Conservation (phyloP, 2,113 vertebrate species). For the western clawed frog (Xenopus tropicalis) region DNA sequence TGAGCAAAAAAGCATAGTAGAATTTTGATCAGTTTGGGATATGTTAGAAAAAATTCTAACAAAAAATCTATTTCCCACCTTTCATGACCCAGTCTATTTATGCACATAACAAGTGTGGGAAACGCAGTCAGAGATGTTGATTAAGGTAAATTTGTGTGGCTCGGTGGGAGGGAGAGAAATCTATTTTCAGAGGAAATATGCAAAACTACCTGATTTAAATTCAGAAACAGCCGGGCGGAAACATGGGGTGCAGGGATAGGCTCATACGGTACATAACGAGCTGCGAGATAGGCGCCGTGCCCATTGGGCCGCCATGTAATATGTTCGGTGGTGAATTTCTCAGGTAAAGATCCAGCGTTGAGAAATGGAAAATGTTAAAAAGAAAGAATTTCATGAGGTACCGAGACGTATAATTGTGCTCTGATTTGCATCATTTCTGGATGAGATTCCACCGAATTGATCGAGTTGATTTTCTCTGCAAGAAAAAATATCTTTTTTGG, state of each 20-base stretch:
- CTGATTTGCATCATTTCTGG: too few species aligned
- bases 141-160: slow-evolving; percentile 43
- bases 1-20: neutral
- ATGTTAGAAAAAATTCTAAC: slow-evolving; percentile 12
- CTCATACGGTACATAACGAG: neutral
- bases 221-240: slow-evolving; percentile 26
- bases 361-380: too few species aligned
- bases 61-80: slow-evolving; percentile 33
- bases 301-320: neutral
- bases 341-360: too few species aligned
- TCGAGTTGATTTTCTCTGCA: too few species aligned
- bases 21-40: slow-evolving; percentile 32
- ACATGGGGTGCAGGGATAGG: slow-evolving; percentile 24
- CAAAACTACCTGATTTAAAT: slow-evolving; percentile 43
- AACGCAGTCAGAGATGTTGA: slow-evolving; percentile 43
- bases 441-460: too few species aligned
- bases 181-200: slow-evolving; percentile 46
- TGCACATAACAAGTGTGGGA: slow-evolving; percentile 44
- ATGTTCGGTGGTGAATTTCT: neutral
- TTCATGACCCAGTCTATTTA: slow-evolving; percentile 39
- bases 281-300: neutral
- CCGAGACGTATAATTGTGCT: too few species aligned
- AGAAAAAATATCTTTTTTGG: too few species aligned
- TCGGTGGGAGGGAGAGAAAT: slow-evolving; percentile 39
- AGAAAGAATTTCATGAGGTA: too few species aligned